These are phyloP conservation scores for Silurus lanzhouensis DNA, from an alignment of 2,797 vertebrate species.

Conservation along the genomic window DNA sequence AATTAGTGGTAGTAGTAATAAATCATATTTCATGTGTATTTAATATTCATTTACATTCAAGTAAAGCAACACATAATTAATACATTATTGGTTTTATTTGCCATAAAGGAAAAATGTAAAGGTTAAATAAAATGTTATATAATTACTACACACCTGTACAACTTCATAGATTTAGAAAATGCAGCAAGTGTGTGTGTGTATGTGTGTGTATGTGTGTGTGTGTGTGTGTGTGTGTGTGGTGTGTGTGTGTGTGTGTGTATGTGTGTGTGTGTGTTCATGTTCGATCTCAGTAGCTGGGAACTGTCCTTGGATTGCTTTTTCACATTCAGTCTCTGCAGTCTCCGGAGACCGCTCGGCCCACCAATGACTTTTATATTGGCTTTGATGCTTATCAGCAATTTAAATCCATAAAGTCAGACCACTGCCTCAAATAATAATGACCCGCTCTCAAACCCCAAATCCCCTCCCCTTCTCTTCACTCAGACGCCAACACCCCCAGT, in stretches of 20 bases:
- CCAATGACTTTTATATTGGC: slow-evolving; percentile 63
- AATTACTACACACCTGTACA: not conserved
- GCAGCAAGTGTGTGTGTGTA: not conserved
- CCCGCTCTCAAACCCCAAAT: slow-evolving; percentile 22
- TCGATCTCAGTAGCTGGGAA: slow-evolving; percentile 51
- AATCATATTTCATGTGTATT: not conserved
- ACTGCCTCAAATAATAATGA: slow-evolving; percentile 55
- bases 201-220: slow-evolving; percentile 30
- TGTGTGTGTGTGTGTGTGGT: slow-evolving; percentile 29
- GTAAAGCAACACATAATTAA: not conserved
- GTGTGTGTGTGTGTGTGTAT: slow-evolving; percentile 25
- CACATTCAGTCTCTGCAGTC: slow-evolving; percentile 58
- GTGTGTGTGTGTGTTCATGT: not conserved
- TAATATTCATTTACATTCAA: not conserved
- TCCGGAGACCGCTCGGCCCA: slow-evolving; percentile 63
- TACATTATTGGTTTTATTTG: not conserved
- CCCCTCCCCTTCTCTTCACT: slow-evolving; percentile 23
- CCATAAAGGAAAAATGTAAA: not conserved
- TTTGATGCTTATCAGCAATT: slow-evolving; percentile 69
- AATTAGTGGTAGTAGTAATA: not conserved
- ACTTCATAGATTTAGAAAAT: not conserved
- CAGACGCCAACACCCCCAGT: not conserved
- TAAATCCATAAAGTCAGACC: slow-evolving; percentile 56
- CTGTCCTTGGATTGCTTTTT: slow-evolving; percentile 50
- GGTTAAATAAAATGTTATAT: not conserved